Evolutionary conservation across 2,888 invertebrate genomes (phyloP).

Genomic region (Leucophenga montana): DNA sequence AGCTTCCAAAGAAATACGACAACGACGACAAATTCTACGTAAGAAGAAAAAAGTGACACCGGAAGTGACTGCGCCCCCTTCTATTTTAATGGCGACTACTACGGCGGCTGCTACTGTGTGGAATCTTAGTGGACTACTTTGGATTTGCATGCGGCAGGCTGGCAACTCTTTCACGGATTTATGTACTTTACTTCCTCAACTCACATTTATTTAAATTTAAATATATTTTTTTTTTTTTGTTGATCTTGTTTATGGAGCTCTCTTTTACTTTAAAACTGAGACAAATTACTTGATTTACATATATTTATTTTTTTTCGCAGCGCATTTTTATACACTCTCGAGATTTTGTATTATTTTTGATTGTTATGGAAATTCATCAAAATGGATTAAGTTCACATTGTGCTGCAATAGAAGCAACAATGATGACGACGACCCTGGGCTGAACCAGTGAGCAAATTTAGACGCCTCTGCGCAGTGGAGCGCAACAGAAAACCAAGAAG

Average conservation of each 20-base stretch:
- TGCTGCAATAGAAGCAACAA: background rate
- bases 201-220: background rate
- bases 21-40: no score
- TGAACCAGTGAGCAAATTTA: slow-evolving; percentile 17
- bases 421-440: background rate
- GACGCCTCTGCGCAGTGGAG: slow-evolving; percentile 51
- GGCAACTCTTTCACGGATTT: slow-evolving; percentile 13
- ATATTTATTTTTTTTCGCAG: slow-evolving; percentile 25
- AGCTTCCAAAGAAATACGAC: slow-evolving; percentile 7
- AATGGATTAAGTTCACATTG: slow-evolving; percentile 15
- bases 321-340: background rate
- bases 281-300: slow-evolving; percentile 68
- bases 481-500: background rate
- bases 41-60: slow-evolving; percentile 53
- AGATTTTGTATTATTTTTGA: slow-evolving; percentile 25
- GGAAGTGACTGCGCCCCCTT: slow-evolving; percentile 55
- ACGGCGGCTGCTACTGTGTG: slow-evolving; percentile 23
- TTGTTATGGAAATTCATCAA: slow-evolving; percentile 55
- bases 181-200: background rate
- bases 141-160: slow-evolving; percentile 9
- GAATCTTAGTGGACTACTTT: slow-evolving; percentile 13
- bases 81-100: background rate
- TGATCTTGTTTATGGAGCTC: slow-evolving; percentile 31
- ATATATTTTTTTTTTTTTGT: background rate
- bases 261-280: slow-evolving; percentile 33